phyloP scores from a whole-genome alignment of 2,888 invertebrate genomes.

The Bimastos eiseni region DNA sequence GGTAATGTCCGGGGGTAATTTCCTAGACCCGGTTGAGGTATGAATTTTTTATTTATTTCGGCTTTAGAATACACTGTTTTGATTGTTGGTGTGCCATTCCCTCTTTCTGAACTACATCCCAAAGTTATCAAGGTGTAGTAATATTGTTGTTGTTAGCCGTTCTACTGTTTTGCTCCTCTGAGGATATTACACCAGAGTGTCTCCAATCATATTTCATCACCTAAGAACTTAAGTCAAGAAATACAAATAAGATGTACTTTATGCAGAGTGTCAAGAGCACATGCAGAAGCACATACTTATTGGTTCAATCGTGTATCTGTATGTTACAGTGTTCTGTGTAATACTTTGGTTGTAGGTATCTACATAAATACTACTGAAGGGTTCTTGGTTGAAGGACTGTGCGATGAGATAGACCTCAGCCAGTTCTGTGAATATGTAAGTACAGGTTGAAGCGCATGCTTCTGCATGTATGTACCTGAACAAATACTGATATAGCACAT shows the following conservation, averaged over 20 bases:
- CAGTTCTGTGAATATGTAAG: slow-evolving; percentile 45
- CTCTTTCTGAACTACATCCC: not conserved
- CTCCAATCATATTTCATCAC: not conserved
- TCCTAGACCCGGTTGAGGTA: too few species aligned
- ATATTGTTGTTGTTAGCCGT: not conserved
- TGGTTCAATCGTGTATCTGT: not conserved
- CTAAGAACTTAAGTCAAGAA: not conserved
- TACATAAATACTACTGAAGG: slow-evolving; percentile 43
- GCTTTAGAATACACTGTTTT: not conserved
- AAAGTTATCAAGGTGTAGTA: not conserved
- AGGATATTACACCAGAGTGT: not conserved
- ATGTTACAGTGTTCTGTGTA: not conserved
- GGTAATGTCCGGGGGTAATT: too few species aligned
- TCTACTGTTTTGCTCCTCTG: not conserved
- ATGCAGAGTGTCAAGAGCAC: not conserved
- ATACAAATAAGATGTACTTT: not conserved
- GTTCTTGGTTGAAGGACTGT: slow-evolving; percentile 44
- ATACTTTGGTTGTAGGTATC: slow-evolving; percentile 40
- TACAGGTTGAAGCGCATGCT: not conserved
- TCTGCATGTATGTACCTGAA: too few species aligned
- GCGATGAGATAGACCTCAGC: slow-evolving; percentile 52
- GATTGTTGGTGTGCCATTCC: not conserved
- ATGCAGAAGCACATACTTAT: not conserved
- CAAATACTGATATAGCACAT: too few species aligned
- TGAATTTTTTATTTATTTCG: not conserved